phyloP scores from a whole-genome alignment of 2,888 invertebrate species.

The Microctonus brassicae region DNA sequence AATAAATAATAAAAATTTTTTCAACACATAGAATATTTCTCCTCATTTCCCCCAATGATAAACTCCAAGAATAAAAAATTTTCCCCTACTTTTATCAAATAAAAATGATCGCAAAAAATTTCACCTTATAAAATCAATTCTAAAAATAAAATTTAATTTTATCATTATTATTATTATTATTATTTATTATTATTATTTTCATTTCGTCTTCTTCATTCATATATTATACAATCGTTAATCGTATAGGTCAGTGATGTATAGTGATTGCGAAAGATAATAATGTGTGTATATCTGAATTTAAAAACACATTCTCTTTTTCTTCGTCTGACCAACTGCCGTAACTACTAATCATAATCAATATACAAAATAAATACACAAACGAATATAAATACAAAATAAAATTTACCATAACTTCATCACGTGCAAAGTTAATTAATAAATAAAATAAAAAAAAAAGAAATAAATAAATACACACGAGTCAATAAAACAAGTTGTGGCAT shows the following conservation, averaged over 20 bases:
- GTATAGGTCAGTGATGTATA: slow-evolving; percentile 3
- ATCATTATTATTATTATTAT: too few relatives aligned
- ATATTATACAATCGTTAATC: background rate
- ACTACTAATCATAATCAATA: background rate
- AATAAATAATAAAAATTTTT: too few relatives aligned
- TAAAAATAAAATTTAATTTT: too few relatives aligned
- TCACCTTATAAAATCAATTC: too few relatives aligned
- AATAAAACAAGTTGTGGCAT: background rate
- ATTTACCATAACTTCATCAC: background rate
- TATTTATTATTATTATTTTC: background rate
- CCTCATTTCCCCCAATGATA: too few relatives aligned
- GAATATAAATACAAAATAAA: too few relatives aligned
- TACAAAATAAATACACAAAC: background rate
- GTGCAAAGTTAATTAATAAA: background rate
- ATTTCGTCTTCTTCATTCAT: background rate
- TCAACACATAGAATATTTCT: too few relatives aligned
- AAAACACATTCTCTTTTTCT: background rate
- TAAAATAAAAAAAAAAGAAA: background rate
- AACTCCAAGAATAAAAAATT: too few relatives aligned
- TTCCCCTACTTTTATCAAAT: too few relatives aligned
- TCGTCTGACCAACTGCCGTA: background rate
- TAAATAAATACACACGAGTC: too few relatives aligned
- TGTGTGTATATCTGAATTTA: background rate
- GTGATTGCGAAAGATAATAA: slow-evolving; percentile 2
- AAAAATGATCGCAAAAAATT: too few relatives aligned